These are phyloP conservation scores for Limnephilus auricula DNA, from an alignment of 2,888 invertebrate genomes.

Conservation along the genomic window DNA sequence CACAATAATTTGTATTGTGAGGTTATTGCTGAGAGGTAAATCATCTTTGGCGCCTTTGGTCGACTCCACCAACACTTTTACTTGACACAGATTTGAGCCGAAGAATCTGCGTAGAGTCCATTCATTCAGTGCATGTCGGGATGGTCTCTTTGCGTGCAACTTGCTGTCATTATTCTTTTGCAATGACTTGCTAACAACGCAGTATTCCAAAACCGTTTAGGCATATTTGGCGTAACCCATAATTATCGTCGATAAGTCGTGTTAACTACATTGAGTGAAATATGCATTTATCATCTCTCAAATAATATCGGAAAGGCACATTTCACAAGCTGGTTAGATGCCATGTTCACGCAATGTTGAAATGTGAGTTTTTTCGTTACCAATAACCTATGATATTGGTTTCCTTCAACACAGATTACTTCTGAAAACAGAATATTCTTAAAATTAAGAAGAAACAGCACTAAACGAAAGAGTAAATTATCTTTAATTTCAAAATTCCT, in stretches of 20 bases:
- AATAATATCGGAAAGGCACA: neutral
- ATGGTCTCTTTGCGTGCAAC: slow-evolving; percentile 32
- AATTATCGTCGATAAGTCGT: neutral
- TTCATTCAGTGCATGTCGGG: slow-evolving; percentile 3
- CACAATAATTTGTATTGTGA: neutral
- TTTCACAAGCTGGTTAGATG: neutral
- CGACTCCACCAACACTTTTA: slow-evolving; percentile 39
- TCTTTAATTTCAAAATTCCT: neutral
- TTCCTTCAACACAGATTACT: too few species aligned
- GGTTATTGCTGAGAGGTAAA: neutral
- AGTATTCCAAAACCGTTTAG: neutral
- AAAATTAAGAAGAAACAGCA: neutral
- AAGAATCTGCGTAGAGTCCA: slow-evolving; percentile 23
- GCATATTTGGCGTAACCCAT: neutral
- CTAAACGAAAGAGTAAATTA: neutral
- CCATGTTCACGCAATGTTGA: neutral
- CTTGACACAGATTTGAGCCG: slow-evolving; percentile 41
- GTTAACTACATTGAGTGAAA: neutral
- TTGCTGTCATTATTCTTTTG: slow-evolving; percentile 4
- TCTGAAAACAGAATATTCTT: neutral
- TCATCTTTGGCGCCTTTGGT: slow-evolving; percentile 4
- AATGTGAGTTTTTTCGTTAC: neutral
- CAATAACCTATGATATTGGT: neutral
- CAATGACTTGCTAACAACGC: neutral
- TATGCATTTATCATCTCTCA: neutral